Evolutionary conservation across 2,888 invertebrate genomes (phyloP).

Genomic region (Lamellibrachia columna): DNA sequence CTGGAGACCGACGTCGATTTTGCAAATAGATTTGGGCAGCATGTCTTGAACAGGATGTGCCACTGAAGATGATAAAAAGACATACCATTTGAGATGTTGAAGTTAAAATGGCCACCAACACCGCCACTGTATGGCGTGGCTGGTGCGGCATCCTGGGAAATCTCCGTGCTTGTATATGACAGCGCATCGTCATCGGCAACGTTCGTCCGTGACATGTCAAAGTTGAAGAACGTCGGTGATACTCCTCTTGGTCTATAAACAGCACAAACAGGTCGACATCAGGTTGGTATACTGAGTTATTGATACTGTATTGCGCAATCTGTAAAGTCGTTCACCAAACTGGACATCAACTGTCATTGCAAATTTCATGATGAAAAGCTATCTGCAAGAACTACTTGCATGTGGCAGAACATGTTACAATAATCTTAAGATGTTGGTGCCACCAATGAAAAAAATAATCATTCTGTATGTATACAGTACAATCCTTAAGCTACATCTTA

Average conservation of each 20-base stretch:
- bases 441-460: neutral
- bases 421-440: neutral
- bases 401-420: neutral
- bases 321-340: neutral
- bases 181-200: neutral
- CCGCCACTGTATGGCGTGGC: neutral
- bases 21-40: too few species aligned
- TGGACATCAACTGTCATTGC: neutral
- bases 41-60: neutral
- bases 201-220: conserved; percentile 6
- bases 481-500: neutral
- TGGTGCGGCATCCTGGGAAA: neutral
- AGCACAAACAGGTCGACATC: neutral
- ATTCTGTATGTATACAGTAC: neutral
- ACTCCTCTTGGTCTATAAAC: neutral
- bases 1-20: too few species aligned
- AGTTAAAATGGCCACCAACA: neutral
- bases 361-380: neutral
- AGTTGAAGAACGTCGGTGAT: neutral
- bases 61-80: neutral
- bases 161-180: neutral
- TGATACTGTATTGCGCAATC: neutral
- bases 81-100: neutral
- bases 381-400: neutral
- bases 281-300: too few species aligned